A percentile compares a stretch with the other conserved stretches of the same genome.
Conservation (phyloP, 2,113 vertebrate genomes). For the Chaetura pelagica region DNA sequence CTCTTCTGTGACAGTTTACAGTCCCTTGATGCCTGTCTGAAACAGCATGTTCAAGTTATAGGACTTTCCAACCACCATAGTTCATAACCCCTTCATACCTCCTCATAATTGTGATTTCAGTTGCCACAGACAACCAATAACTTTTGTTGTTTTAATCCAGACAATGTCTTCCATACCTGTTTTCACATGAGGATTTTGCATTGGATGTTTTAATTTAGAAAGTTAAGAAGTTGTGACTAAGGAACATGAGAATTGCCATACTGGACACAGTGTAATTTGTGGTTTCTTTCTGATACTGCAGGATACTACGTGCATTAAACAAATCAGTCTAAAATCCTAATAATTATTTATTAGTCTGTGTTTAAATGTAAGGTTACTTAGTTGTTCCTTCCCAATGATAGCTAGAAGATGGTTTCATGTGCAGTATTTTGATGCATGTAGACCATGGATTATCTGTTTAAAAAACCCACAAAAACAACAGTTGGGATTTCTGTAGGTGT, state of each 20-base stretch:
- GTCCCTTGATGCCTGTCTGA: background rate
- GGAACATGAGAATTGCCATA: background rate
- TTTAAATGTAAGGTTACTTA: background rate
- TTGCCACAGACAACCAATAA: background rate
- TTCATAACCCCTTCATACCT: background rate
- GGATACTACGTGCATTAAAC: background rate
- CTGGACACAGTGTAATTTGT: background rate
- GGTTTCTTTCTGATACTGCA: background rate
- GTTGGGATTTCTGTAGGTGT: background rate
- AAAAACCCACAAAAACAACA: background rate
- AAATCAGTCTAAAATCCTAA: background rate
- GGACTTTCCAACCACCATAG: background rate
- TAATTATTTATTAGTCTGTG: background rate
- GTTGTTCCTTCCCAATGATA: background rate
- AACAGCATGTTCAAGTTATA: background rate
- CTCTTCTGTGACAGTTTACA: background rate
- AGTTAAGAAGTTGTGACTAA: background rate
- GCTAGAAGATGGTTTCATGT: background rate
- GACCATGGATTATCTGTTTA: background rate
- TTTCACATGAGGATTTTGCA: background rate
- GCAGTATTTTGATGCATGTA: background rate
- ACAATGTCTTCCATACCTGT: background rate
- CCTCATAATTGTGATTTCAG: background rate
- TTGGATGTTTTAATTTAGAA: background rate
- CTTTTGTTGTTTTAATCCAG: background rate